Evolutionary conservation across 2,888 invertebrate genomes (phyloP), one percentile per base, ranked within the genome.

Genomic region (Melinaea marsaeus): DNA sequence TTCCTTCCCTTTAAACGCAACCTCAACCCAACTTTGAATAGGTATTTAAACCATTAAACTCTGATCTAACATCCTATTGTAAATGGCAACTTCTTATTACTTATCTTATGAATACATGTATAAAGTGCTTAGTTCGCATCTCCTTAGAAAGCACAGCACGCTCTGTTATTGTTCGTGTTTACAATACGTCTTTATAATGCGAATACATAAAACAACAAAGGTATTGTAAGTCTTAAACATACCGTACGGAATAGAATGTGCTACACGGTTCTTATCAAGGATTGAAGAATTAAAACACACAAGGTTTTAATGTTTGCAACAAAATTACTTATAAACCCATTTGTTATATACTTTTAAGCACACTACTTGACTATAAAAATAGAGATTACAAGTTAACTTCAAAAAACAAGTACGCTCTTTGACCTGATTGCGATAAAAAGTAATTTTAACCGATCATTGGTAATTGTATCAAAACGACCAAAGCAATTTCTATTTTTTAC

Each of bases 101-200:
- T 58, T 54, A 55, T 48, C 64, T 61, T 64, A 64, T 64, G 64
- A 64, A 64, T 61, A 64, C 54, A 54, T 58, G 58, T 58, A 64
- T 64, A 64, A 64, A 64, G 58, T 61, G 54, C 57, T 64, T 58
- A 58, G 37, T 59, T 64, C 56, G 58, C 56, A 61, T 61, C 64
- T 58, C 58, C 64, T 65, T 61, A 65, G 61, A 60, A 65, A 65
- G 56, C 61, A 22, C 56, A 51, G 64, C 64, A 65, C 64, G 64
- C 62, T 65, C 61, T 62, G 64, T 65, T 65, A 65, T 65, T 65
- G 64, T 65, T 65, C 61, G 64, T 65, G 64, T 65, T 65, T 65
- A 62, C 64, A 65, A 62, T 65, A 65, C 64, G 59, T 65, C 64
- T 65, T 62, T 61, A 65, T 65, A 65, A 65, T 65, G 64, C 64